Base-by-base conservation (phyloP, 2,113 vertebrate species). In the Carettochelys insculpta region DNA sequence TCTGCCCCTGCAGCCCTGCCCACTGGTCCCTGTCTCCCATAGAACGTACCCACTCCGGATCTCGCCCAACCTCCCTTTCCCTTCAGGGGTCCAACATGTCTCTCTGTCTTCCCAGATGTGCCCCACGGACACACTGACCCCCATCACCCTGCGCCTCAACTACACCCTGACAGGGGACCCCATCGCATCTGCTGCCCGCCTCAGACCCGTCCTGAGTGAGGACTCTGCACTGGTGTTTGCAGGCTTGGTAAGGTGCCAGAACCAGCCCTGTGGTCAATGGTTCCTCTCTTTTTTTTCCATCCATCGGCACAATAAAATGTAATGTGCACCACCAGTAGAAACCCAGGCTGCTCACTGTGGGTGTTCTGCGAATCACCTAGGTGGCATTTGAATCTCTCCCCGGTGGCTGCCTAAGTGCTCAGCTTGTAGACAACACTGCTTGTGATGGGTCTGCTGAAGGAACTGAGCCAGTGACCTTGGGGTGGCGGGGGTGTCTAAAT, bases 181-280 rank as follows among this genome's bases (percentile, higher is more conserved):
- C 31, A 34, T 61, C 29, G 1, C 58, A n/a, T 13, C 34, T 1
- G 2, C 34, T 1, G 2, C 6, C 16, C 3, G 2, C 17, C 56
- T 61, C 56, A 61, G 3, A 61, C 56, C 56, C 31, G 11, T 58
- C 31, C 31, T 34, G 56, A 61, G 56, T 5, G 31, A 61, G 56
- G 56, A 61, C 29, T 34, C 31, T 8, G 29, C 56, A 5, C 27
- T 34, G 14, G 13, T 61, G 56, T 34, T 14, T 34, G 1, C 31
- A 34, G 56, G 56, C 56, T 34, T 3, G 56, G 56, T 61, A 61
- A 34, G 56, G 56, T 34, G 31, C 56, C 56, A 31, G 31, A 34
- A 31, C 56, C 13, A 61, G 29, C 29, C 31, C 14, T 0, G 6
- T 6, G 2, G 14, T n/a, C n/a, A n/a, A n/a, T n/a, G n/a, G n/a